Conservation (phyloP, 2,113 vertebrate genomes). For the Ctenomys sociabilis region DNA sequence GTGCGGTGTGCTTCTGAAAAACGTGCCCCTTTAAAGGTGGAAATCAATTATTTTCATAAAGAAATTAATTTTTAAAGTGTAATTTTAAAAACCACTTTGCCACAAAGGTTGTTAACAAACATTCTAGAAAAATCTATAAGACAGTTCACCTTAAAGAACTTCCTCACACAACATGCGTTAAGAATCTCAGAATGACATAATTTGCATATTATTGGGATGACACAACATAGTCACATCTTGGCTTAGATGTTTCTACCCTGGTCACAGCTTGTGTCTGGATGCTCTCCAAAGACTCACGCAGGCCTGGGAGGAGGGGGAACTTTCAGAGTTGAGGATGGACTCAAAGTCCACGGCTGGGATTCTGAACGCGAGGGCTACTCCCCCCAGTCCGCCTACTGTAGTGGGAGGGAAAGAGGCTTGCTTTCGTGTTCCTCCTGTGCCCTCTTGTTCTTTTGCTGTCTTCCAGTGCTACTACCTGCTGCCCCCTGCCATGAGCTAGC, state of each 20-base stretch:
- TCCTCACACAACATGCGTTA: neutral
- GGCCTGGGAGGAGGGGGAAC: too few relatives aligned
- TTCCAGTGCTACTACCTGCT: too few relatives aligned
- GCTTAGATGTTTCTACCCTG: neutral
- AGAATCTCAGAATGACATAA: neutral
- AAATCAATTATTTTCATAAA: constrained; percentile 7
- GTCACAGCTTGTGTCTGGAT: too few relatives aligned
- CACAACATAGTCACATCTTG: neutral
- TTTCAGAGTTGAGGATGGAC: too few relatives aligned
- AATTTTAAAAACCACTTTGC: neutral
- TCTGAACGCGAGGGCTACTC: too few relatives aligned
- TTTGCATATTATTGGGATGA: neutral
- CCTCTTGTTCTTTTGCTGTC: too few relatives aligned
- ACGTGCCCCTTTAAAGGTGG: neutral
- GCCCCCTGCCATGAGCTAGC: too few relatives aligned
- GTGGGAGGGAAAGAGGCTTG: too few relatives aligned
- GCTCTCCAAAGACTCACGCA: too few relatives aligned
- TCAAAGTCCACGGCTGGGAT: too few relatives aligned
- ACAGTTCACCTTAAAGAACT: neutral
- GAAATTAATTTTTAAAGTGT: constrained; percentile 33
- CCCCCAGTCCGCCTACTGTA: too few relatives aligned
- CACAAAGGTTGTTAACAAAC: neutral
- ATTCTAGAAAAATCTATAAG: neutral
- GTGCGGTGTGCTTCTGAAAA: neutral
- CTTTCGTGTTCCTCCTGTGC: too few relatives aligned